Base-by-base conservation (phyloP, 2,888 invertebrate species). In the Pachymerium ferrugineum region DNA sequence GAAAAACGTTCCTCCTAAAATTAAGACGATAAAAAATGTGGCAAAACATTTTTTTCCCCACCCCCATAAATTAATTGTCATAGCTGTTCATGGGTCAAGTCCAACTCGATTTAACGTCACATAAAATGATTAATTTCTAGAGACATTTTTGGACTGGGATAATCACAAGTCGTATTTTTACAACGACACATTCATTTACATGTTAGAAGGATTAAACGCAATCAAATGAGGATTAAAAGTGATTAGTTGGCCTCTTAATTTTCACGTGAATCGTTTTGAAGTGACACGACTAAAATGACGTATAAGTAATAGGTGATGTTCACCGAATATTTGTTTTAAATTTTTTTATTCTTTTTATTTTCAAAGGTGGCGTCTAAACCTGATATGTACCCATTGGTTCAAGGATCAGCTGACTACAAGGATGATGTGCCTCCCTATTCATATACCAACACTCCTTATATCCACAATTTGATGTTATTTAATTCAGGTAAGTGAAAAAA, bases 321-420 rank as follows among this genome's bases (percentile, higher is more conserved):
- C n/a, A 8, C 38, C 38, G 12, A 12, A 8, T 38, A 8, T 38
- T 3, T 8, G n/a, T n/a, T 38, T 3, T 28, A 12, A 68, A 19
- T 10, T 68, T 68, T 68, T 28, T 68, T 68, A 12, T 30, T 16
- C 2, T 68, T 29, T n/a, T 29, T 29, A 1, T 68, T 28, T 28
- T 4, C 28, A 28, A 28, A 75, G 75, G 75, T 75, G 62, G 70
- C 75, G 25, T 70, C 75, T 28, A 75, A 75, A 19, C 75, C 75
- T 3, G 75, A 75, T 33, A 75, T 75, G 75, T 75, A 75, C 30
- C 75, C 75, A 10, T 30, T 75, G 25, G 75, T 75, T 14, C 73
- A 74, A 71, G 74, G 74, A 29, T 71, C 74, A 19, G 19, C 35
- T 22, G 29, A 71, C 16, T 42, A 69, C 42, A 75, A 75, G 54